Evolutionary conservation across 2,797 vertebrate genomes (phyloP), one percentile per base, ranked within the genome.

Genomic region (Dermochelys coriacea): DNA sequence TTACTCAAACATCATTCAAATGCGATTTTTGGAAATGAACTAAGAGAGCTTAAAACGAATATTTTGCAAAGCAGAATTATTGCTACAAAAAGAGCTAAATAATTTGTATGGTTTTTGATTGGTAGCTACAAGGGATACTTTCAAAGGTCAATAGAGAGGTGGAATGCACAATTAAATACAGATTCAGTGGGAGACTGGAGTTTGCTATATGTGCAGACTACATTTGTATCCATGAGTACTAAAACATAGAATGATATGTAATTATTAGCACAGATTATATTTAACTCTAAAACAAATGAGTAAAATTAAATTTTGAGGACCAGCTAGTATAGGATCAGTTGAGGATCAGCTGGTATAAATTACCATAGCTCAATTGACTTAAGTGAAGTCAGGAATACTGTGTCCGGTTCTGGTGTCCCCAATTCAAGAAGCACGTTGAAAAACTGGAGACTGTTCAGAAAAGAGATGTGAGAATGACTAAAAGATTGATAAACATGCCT

Each of bases 21-120:
- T 54, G 85, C 61, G 77, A 27, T n/a, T 91, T 86, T 7, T 71
- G 79, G 27, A 93, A 86, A n/a, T 16, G 27, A 91, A 79, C 21
- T 47, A 82, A 47, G 52, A 59, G 83, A 84, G 34, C 45, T 79
- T 80, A 5, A 4, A 79, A 10, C 51, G 77, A 59, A 4, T 88
- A 4, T 57, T 93, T 84, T 85, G 19, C 75, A 1, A 82, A 94
- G 78, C 3, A 47, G 86, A 84, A 59, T 23, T 61, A 84, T 90
- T 77, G 81, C 78, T 27, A 27, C 23, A 45, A 52, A 54, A 59
- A 87, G 52, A 82, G 16, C 16, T 57, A 50, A 68, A 34, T 29
- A 50, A 85, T 82, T 82, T 82, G 14, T 55, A 49, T 45, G 77
- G 80, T 81, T 75, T 59, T 79, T 59, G 86, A 79, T 47, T 55